Percentiles rank a stretch among this genome's conserved stretches.
Conservation (phyloP, 2,797 vertebrate genomes). For the Pelobates cultripes region DNA sequence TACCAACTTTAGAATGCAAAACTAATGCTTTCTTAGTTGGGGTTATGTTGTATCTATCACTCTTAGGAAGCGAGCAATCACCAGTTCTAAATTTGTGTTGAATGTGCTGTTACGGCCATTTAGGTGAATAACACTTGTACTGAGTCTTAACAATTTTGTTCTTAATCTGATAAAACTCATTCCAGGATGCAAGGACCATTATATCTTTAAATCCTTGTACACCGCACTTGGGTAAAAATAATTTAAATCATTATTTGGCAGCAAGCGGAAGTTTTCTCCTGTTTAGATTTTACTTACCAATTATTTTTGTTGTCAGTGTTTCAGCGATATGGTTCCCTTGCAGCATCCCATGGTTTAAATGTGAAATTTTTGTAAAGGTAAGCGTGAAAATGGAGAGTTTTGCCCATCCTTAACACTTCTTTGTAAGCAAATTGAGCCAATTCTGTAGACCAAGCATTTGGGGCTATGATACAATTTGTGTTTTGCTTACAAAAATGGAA, state of each 20-base stretch:
- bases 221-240: not conserved
- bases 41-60: slow-evolving; percentile 64
- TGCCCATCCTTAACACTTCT: too few species aligned
- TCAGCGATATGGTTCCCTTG: too few species aligned
- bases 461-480: too few species aligned
- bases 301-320: too few species aligned
- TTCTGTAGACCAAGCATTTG: too few species aligned
- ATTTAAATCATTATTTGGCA: not conserved
- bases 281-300: not conserved
- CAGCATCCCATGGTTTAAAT: too few species aligned
- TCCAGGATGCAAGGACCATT: slow-evolving; percentile 91
- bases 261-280: not conserved
- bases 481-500: too few species aligned
- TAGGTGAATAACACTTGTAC: slow-evolving; percentile 74
- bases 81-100: slow-evolving; percentile 70
- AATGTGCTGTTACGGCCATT: slow-evolving; percentile 48
- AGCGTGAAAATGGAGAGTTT: too few species aligned
- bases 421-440: too few species aligned
- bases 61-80: slow-evolving; percentile 80
- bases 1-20: too few species aligned
- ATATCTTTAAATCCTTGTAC: slow-evolving; percentile 69
- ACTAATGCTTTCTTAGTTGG: not conserved
- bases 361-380: too few species aligned
- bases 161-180: slow-evolving; percentile 92
- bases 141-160: slow-evolving; percentile 87